Conservation (phyloP, 2,113 vertebrate genomes). For the Sus scrofa region T2T-Sscrofa CM000816.6:6224501-6225000, state of each 20-base stretch:
- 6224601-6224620: not conserved
- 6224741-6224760: not conserved
- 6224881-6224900: not conserved
- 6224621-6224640: not conserved
- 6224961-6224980: not conserved
- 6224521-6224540: not conserved
- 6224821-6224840: not conserved
- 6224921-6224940: not conserved
- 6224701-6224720: not conserved
- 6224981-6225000: no score
- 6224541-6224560: not conserved
- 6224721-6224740: not conserved
- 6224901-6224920: not conserved
- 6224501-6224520: not conserved
- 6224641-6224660: not conserved
- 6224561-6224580: not conserved
- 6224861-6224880: not conserved
- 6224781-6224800: not conserved
- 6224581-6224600: not conserved
- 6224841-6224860: not conserved
- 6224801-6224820: not conserved
- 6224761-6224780: not conserved
- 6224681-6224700: not conserved
- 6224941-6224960: not conserved
- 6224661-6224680: not conserved